A percentile compares a stretch with the other conserved stretches of the same genome.
Evolutionary conservation across 2,888 invertebrate species (phyloP).

Genomic region (Cataglyphis altisquamis): DNA sequence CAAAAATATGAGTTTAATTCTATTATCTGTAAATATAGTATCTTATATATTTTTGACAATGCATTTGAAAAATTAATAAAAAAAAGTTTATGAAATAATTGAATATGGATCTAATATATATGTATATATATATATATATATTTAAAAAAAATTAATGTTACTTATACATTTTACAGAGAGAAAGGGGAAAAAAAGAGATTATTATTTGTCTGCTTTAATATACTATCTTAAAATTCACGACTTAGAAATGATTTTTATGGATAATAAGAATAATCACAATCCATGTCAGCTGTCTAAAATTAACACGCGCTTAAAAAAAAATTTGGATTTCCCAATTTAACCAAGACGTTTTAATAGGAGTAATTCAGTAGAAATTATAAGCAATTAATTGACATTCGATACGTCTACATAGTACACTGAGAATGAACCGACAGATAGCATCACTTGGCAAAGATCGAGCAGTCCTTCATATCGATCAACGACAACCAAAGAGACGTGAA

Average conservation of each 20-base stretch:
- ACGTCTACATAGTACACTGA: neutral
- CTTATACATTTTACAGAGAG: neutral
- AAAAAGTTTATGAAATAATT: neutral
- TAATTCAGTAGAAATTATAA: constrained; percentile 14
- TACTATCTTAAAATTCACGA: neutral
- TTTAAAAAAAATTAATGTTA: neutral
- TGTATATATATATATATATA: neutral
- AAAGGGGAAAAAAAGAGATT: neutral
- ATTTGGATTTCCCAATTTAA: neutral
- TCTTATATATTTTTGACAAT: neutral
- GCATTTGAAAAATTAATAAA: neutral
- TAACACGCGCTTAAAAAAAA: neutral
- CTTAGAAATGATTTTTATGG: neutral
- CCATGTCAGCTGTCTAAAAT: constrained; percentile 23
- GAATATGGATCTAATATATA: neutral
- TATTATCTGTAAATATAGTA: neutral
- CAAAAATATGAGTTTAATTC: neutral
- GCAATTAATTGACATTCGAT: constrained; percentile 22
- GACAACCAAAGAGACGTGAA: constrained; percentile 10
- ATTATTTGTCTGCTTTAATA: neutral
- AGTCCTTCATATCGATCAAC: neutral
- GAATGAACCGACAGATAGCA: neutral
- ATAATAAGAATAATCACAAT: constrained; percentile 6
- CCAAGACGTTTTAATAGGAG: constrained; percentile 1
- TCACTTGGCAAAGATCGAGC: neutral